Evolutionary conservation across 2,888 invertebrate species (phyloP), one percentile per base, ranked within the genome.

Genomic region (Junonia oenone): DNA sequence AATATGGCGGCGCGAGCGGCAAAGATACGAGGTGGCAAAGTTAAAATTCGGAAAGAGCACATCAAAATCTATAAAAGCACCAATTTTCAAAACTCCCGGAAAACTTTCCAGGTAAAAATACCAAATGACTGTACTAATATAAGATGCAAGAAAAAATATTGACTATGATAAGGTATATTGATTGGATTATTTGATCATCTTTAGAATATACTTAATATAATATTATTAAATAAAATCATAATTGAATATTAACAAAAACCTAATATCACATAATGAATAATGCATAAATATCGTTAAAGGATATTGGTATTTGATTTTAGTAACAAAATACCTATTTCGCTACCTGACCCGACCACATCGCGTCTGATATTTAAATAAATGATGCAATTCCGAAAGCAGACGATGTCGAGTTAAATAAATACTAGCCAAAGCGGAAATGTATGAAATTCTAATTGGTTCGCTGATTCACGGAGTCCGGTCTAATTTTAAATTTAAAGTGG

Each of bases 401-500:
- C 29, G 27, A 40, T 31, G 40, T 48, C 29, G 46, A 48, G 17
- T 51, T 49, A 47, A 49, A 60, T 60, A 55, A 58, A 58, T 57
- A 60, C 46, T 55, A 55, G 55, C 47, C 47, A 62, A 58, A 56
- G 62, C 78, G 78, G 78, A 76, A 76, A 71, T 68, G 63, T 69
- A 68, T 69, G 67, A 72, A 75, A 70, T 72, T 63, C 68, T 76
- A 75, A 76, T 76, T 75, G 70, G 68, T 61, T 53, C 55, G 67
- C 72, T 75, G 74, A 75, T 69, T 72, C 73, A 73, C 64, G 62
- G 63, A 71, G 71, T 70, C 68, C 63, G 65, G 69, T 75, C 76
- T 76, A 76, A 75, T 73, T 77, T 73, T 65, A 68, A 63, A 64
- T 66, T 72, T 74, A 76, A 74, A 75, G 67, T 74, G 54, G 54